Conservation (phyloP, 2,797 vertebrate genomes). For the Acipenser oxyrinchus region DNA sequence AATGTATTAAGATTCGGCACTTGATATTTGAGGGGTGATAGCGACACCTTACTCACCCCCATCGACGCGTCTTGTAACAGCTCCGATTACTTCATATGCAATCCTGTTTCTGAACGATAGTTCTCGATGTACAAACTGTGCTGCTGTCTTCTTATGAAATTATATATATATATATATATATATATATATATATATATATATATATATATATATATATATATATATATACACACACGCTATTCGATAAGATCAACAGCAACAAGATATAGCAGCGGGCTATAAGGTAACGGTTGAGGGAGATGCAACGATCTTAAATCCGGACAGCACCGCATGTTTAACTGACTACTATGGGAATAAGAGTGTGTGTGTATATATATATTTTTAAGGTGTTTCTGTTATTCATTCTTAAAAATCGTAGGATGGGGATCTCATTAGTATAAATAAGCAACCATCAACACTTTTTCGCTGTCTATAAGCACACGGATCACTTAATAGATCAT, state of each 20-base stretch:
- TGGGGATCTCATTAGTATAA: conserved; percentile 69
- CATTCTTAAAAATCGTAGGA: conserved; percentile 78
- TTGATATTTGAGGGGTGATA: no score
- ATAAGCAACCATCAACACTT: conserved; percentile 76
- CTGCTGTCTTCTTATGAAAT: no score
- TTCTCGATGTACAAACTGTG: no score
- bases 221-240: not conserved
- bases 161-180: not conserved
- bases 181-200: not conserved
- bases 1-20: no score
- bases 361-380: conserved; percentile 19
- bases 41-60: no score
- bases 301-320: not conserved
- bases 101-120: no score
- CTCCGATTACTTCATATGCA: no score
- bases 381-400: conserved; percentile 68
- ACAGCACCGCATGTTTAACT: not conserved
- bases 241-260: no score
- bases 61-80: no score
- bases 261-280: no score
- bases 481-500: conserved; percentile 79
- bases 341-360: not conserved
- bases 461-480: conserved; percentile 71
- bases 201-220: not conserved
- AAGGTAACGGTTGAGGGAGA: not conserved